Base-by-base conservation (phyloP, 2,888 invertebrate species). In the Theretra japonica region DNA sequence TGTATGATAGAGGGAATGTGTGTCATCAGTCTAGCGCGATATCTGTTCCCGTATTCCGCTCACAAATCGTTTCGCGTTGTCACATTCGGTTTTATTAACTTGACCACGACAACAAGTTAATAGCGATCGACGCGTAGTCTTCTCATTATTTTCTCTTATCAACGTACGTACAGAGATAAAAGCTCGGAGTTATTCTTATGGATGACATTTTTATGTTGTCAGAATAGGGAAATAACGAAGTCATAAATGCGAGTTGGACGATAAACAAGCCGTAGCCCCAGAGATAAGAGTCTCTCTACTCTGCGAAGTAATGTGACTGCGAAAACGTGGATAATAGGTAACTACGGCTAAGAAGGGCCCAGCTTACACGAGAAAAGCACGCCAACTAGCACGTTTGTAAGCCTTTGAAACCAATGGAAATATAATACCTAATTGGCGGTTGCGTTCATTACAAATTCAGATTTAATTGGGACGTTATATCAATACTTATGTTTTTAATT, bases 171-270 rank as follows among this genome's bases (percentile, higher is more conserved):
- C 80, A 81, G 75, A 92, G 89, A 93, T 91, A 90, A 91, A 91
- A 86, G 87, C 84, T 78, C 80, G 84, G 80, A 89, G 86, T 89
- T 90, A 91, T 90, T 90, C 88, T 87, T 85, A 85, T 85, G 85
- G 90, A 92, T 89, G 92, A 90, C 91, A 88, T 92, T 93, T 93
- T 93, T 93, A 92, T 92, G 90, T 92, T 87, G 87, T 88, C 88
- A 86, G 89, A 93, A 92, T 92, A 92, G 90, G 90, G 87, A 93
- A 92, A 92, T 93, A 92, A 93, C 90, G 91, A 91, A 92, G 87
- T 90, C 91, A 90, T 92, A 92, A 91, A 92, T 90, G 90, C 85
- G 82, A 90, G 87, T 91, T 81, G 86, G 88, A 88, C 90, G 89
- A 93, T 92, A 93, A 93, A 93, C 91, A 93, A 91, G 89, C 89